Evolutionary conservation across 1,140 invertebrate genomes (phyloP), one percentile per base, ranked within the genome.

Genomic region (Bombus fervidus): DNA sequence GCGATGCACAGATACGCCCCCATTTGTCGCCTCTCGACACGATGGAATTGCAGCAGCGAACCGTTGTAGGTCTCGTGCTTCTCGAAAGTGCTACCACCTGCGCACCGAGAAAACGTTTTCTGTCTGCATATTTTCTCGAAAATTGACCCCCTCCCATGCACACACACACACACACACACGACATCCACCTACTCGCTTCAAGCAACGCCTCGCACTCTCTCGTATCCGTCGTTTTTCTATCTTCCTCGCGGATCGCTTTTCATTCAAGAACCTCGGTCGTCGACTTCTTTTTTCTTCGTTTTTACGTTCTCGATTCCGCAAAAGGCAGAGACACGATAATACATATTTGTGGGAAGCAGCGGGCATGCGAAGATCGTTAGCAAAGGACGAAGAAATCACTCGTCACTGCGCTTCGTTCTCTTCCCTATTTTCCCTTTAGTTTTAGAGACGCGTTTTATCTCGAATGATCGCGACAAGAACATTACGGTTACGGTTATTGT

Each of bases 1-100:
- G 98, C 98, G 90, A 98, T 98, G 95, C 98, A 98, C 86, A 98
- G 96, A 94, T 98, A 98, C 53, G 97, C 97, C 57, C 98, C 98
- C 97, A 98, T 98, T 96, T 98, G 97, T 90, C 96, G 96, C 81
- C 98, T 95, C 90, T 98, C 98, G 90, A 98, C 95, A 69, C 97
- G 96, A 95, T 97, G 96, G 89, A 98, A 96, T 78, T 97, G 96
- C 91, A 98, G 95, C 53, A 96, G 96, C 72, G 97, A 97, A 72
- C 97, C 97, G 91, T 97, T 97, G 95, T 97, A 97, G 31, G 59
- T 86, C 53, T 91, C 89, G 72, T 89, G 81, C 75, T 34, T 89
- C 79, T 90, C 87, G 87, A 89, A 91, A 81, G 53, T 85, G 85
- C 31, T 87, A 69, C 89, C 89, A 91, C 89, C 90, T 91, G 89